Evolutionary conservation across 2,113 vertebrate species (phyloP), one percentile per base, ranked within the genome.

Genomic region (Vimba vimba): DNA sequence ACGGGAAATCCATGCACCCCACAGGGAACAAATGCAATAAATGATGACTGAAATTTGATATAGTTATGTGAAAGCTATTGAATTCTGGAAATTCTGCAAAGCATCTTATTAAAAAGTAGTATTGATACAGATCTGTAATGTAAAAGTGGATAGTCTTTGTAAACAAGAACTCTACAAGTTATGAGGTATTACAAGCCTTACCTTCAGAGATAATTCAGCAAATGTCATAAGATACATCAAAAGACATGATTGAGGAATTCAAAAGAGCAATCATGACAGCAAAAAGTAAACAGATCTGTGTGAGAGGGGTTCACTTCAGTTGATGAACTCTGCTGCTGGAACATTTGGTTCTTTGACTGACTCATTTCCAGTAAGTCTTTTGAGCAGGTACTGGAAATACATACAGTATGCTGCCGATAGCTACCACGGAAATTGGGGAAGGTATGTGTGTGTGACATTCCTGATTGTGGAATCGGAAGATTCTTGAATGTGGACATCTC

Each of bases 371-470:
- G 79, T 57, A 85, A 36, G 27, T 19, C 11, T 76, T 89, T 79
- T 71, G 6, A 83, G 57, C 80, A 85, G 82, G 68, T 84, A 87
- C 66, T 80, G 82, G 76, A 87, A 87, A 85, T 84, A 71, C 55
- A 73, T 78, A n/a, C n/a, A n/a, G n/a, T n/a, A 80, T 47, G 43
- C 27, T 79, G 57, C 75, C 57, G 19, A 47, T 60, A 50, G 62
- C 62, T 43, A 4, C 62, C 52, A 25, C 1, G 21, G 64, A 60
- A 64, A 64, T 62, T 82, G 64, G 43, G 82, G 13, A 71, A 69
- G 57, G 68, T 45, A 45, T 77, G 64, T 66, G 76, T 55, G 82
- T 43, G 23, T 80, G 76, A 87, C 76, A 80, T 66, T 83, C 62
- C 82, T 27, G 21, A 39, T 79, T 83, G 15, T 3, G 12, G 30